Percentiles rank a stretch among this genome's conserved stretches.
These are phyloP conservation scores for Denticeps clupeoides DNA, from an alignment of 2,797 vertebrate species.

Conservation along the genomic window DNA sequence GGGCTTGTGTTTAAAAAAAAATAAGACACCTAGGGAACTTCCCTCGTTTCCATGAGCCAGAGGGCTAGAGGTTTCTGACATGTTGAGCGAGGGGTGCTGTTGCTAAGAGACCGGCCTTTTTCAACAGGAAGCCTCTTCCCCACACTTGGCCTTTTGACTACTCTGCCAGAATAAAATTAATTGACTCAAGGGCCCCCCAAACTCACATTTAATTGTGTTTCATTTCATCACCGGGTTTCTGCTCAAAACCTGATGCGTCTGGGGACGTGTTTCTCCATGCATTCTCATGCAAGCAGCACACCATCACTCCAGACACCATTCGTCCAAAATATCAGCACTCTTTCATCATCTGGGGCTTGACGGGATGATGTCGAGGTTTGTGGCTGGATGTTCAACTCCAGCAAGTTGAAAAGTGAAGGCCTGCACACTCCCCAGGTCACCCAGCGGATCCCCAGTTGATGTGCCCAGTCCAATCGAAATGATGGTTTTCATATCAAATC, in stretches of 20 bases:
- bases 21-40: slow-evolving; percentile 78
- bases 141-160: slow-evolving; percentile 44
- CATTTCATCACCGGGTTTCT: slow-evolving; percentile 30
- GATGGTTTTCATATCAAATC: slow-evolving; percentile 40
- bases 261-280: slow-evolving; percentile 3
- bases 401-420: too few species aligned
- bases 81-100: slow-evolving; percentile 52
- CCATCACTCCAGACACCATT: slow-evolving; percentile 14
- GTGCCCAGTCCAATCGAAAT: slow-evolving; percentile 53
- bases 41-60: slow-evolving; percentile 49
- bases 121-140: slow-evolving; percentile 43
- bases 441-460: slow-evolving; percentile 45
- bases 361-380: too few species aligned
- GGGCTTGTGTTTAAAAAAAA: slow-evolving; percentile 60
- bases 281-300: slow-evolving; percentile 15
- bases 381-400: too few species aligned
- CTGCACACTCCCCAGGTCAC: slow-evolving; percentile 3
- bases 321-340: slow-evolving; percentile 22
- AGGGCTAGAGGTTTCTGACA: slow-evolving; percentile 60
- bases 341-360: slow-evolving; percentile 31
- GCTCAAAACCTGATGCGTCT: slow-evolving; percentile 23
- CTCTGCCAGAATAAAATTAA: slow-evolving; percentile 40
- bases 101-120: slow-evolving; percentile 65
- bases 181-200: slow-evolving; percentile 34
- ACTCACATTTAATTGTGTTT: slow-evolving; percentile 45